Percentiles rank a stretch among this genome's conserved stretches.
Conservation (phyloP, 1,140 invertebrate species). For the Leptinotarsa lineolata region DNA sequence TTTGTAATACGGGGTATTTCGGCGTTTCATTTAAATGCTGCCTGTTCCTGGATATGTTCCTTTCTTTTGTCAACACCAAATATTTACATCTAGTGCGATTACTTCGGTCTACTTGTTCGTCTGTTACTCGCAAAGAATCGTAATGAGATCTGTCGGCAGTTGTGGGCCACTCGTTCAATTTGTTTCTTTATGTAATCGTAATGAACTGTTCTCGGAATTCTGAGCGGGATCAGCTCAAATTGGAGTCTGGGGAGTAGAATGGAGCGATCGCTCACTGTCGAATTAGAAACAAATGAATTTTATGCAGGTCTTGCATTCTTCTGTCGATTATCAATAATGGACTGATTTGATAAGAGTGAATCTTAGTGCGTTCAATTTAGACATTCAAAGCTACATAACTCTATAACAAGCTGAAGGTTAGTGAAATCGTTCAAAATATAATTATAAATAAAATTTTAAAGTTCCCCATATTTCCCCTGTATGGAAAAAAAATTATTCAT, state of each 20-base stretch:
- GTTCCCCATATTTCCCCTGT: too few relatives aligned
- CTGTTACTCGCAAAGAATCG: not conserved
- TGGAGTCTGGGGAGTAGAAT: not conserved
- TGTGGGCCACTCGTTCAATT: not conserved
- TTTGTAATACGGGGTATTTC: not conserved
- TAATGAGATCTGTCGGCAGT: not conserved
- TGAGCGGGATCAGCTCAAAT: constrained; percentile 5
- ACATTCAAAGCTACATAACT: too few relatives aligned
- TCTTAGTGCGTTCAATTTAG: too few relatives aligned
- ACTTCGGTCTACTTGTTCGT: not conserved
- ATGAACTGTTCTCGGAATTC: not conserved
- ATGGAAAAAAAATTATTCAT: too few relatives aligned
- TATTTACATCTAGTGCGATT: not conserved
- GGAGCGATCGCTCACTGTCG: too few relatives aligned
- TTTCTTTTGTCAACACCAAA: not conserved
- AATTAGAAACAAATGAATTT: too few relatives aligned
- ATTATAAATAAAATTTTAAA: too few relatives aligned
- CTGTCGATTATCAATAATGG: too few relatives aligned
- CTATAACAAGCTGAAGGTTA: too few relatives aligned
- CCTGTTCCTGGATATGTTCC: not conserved
- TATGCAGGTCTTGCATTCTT: too few relatives aligned
- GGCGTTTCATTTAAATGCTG: not conserved
- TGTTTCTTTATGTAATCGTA: not conserved
- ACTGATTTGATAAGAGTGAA: too few relatives aligned
- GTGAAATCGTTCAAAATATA: too few relatives aligned